A percentile compares a stretch with the other conserved stretches of the same genome.
Evolutionary conservation across 2,888 invertebrate genomes (phyloP).

Genomic region (Protodeltote pygarga): DNA sequence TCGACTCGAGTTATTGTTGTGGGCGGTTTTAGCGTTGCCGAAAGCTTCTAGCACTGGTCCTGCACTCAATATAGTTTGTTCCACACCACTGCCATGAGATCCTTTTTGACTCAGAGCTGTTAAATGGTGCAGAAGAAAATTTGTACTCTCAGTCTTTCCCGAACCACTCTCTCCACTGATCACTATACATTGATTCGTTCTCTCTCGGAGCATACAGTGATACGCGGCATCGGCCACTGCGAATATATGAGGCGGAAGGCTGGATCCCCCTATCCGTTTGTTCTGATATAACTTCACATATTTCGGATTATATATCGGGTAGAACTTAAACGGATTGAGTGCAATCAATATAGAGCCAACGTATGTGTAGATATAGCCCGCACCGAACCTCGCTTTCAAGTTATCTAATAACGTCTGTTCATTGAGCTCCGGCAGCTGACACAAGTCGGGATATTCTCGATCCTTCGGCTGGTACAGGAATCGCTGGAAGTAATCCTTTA

Average conservation of each 20-base stretch:
- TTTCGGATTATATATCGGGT: conserved; percentile 99
- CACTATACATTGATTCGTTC: conserved; percentile 96
- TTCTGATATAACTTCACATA: conserved; percentile 98
- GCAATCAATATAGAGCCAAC: conserved; percentile 98
- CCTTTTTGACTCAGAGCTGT: conserved; percentile 98
- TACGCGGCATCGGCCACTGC: conserved; percentile 98
- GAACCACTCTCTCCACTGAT: conserved; percentile 98
- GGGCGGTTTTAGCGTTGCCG: conserved; percentile 99
- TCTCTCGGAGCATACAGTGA: conserved; percentile 96
- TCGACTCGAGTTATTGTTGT: conserved; percentile 98
- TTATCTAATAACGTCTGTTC: conserved; percentile 97
- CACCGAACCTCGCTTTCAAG: conserved; percentile 94
- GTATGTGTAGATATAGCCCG: conserved; percentile 98
- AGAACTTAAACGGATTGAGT: conserved; percentile 97
- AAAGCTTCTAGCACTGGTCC: conserved; percentile 99
- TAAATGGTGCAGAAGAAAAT: conserved; percentile 97
- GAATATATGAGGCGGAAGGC: conserved; percentile 98
- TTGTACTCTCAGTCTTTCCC: conserved; percentile 99
- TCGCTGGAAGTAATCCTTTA: conserved; percentile 96
- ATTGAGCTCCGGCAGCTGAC: conserved; percentile 97
- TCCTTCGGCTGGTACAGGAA: conserved; percentile 97
- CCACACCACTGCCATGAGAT: conserved; percentile 97
- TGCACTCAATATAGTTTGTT: conserved; percentile 97
- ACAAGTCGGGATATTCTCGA: conserved; percentile 97
- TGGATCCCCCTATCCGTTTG: conserved; percentile 95